These are phyloP conservation scores for Cyclophora punctaria DNA, from an alignment of 2,888 invertebrate genomes.

Conservation along the genomic window DNA sequence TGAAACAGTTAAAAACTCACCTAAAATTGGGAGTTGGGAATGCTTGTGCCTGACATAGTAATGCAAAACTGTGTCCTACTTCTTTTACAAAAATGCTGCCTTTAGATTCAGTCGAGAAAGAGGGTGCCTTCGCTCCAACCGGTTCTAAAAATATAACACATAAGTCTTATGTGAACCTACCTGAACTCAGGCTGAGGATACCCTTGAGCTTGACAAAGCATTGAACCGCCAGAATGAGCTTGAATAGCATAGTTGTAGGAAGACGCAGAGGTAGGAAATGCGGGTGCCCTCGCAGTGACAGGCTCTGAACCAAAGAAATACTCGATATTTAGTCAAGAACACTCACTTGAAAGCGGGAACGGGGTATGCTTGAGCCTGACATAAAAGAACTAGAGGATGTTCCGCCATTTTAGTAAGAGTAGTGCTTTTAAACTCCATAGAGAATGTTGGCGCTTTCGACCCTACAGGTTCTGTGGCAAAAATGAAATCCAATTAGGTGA, in stretches of 20 bases:
- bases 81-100: conserved; percentile 77
- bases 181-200: conserved; percentile 80
- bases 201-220: conserved; percentile 75
- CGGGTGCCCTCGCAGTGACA: conserved; percentile 66
- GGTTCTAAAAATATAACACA: conserved; percentile 63
- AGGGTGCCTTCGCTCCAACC: conserved; percentile 77
- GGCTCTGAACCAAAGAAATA: conserved; percentile 58
- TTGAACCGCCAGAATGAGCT: conserved; percentile 53
- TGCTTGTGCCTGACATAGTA: conserved; percentile 78
- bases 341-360: conserved; percentile 81
- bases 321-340: conserved; percentile 13
- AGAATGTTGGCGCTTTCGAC: conserved; percentile 76
- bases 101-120: conserved; percentile 78
- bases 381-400: conserved; percentile 76
- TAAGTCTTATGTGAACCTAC: conserved; percentile 52
- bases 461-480: conserved; percentile 74
- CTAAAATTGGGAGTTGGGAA: conserved; percentile 79
- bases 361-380: conserved; percentile 81
- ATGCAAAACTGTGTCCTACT: conserved; percentile 73
- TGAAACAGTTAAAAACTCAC: conserved; percentile 53
- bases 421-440: conserved; percentile 73
- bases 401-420: conserved; percentile 71
- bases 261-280: conserved; percentile 67
- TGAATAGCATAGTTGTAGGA: conserved; percentile 66
- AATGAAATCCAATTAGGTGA: conserved; percentile 8